These are phyloP conservation scores for Irena cyanogastra DNA, from an alignment of 2,113 vertebrate species.

Conservation along the genomic window DNA sequence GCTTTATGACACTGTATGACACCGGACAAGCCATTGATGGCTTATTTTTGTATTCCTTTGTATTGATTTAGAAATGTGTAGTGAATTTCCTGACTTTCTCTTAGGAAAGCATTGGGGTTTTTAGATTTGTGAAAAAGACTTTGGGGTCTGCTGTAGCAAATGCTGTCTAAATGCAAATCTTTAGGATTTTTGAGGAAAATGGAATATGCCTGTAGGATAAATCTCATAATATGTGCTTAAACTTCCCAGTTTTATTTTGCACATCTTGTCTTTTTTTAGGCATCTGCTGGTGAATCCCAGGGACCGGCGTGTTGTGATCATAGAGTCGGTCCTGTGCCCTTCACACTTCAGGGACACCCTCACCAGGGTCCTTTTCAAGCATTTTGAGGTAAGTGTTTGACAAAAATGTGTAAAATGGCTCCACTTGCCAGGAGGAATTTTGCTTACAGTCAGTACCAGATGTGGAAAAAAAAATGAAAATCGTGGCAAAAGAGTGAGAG, in stretches of 20 bases:
- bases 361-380: slow-evolving; percentile 94
- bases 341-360: slow-evolving; percentile 97
- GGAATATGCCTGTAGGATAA: not conserved
- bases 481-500: not conserved
- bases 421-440: not conserved
- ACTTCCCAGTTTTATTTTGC: not conserved
- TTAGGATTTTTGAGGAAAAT: not conserved
- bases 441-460: not conserved
- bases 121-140: not conserved
- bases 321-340: slow-evolving; percentile 94
- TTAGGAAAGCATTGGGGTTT: not conserved
- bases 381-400: slow-evolving; percentile 87
- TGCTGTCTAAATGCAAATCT: not conserved
- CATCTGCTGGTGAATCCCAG: slow-evolving; percentile 96
- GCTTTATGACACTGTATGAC: not conserved
- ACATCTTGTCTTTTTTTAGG: slow-evolving; percentile 50
- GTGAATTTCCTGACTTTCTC: not conserved
- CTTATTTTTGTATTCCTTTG: not conserved
- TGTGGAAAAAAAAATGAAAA: not conserved
- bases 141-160: not conserved
- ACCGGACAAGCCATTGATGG: not conserved
- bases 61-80: not conserved
- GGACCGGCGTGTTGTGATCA: slow-evolving; percentile 93
- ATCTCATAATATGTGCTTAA: accelerated
- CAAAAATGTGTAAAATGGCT: not conserved